A percentile compares a stretch with the other conserved stretches of the same genome.
These are phyloP conservation scores for Synanceia verrucosa DNA, from an alignment of 2,797 vertebrate genomes.

Conservation along the genomic window DNA sequence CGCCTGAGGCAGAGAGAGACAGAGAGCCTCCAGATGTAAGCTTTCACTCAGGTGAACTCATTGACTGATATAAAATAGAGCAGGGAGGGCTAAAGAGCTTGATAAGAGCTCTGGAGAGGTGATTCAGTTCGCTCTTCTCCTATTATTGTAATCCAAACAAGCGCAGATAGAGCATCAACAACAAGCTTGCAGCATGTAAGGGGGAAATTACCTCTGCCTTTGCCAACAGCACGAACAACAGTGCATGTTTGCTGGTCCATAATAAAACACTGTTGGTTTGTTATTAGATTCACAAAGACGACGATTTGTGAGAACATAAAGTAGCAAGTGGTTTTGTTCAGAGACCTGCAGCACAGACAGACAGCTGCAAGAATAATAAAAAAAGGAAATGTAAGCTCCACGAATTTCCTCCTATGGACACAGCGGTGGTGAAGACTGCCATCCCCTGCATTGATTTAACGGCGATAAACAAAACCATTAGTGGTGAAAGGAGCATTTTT, in stretches of 20 bases:
- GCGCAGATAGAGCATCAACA: constrained; percentile 15
- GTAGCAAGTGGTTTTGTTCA: not conserved
- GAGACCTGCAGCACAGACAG: not conserved
- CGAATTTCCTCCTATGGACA: not conserved
- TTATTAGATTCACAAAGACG: constrained; percentile 9
- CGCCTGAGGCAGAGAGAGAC: not conserved
- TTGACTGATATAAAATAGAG: constrained; percentile 22
- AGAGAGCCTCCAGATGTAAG: constrained; percentile 21
- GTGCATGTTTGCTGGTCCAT: constrained; percentile 6
- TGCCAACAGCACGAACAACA: constrained; percentile 30
- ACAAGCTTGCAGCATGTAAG: constrained; percentile 23
- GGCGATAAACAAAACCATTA: constrained; percentile 69
- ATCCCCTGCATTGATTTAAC: constrained; percentile 40
- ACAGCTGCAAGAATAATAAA: not conserved
- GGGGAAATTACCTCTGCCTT: constrained; percentile 46
- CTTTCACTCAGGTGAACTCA: constrained; percentile 44
- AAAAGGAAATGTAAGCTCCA: constrained; percentile 4
- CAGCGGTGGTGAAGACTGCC: not conserved
- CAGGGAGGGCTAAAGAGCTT: constrained; percentile 10
- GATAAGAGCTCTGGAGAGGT: constrained; percentile 37
- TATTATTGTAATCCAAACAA: constrained; percentile 46
- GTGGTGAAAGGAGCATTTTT: constrained; percentile 53
- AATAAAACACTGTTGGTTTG: constrained; percentile 21
- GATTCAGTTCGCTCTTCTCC: constrained; percentile 24
- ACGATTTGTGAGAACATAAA: not conserved